Evolutionary conservation across 2,797 vertebrate genomes (phyloP).

Genomic region (Pseudochromis fuscus): DNA sequence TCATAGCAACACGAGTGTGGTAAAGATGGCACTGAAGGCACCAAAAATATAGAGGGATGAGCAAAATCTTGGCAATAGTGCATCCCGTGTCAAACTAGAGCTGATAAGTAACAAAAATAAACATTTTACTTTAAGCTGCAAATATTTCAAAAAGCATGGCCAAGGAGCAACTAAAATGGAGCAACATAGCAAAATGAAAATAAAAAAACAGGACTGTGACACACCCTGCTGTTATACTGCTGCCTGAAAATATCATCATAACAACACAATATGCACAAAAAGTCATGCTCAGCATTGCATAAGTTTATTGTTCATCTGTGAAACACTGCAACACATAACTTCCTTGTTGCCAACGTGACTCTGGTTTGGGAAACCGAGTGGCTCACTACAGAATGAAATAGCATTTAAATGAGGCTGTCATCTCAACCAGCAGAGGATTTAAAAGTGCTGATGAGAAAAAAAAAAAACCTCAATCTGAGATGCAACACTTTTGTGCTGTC

Average conservation of each 20-base stretch:
- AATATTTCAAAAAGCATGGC: constrained; percentile 44
- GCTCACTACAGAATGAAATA: constrained; percentile 41
- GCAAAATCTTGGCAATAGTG: constrained; percentile 57
- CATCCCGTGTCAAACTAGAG: constrained; percentile 56
- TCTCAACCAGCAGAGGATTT: constrained; percentile 46
- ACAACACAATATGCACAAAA: constrained; percentile 29
- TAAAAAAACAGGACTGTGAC: constrained; percentile 34
- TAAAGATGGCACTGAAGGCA: constrained; percentile 59
- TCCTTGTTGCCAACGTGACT: constrained; percentile 30
- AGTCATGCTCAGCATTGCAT: constrained; percentile 26
- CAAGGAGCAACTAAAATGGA: constrained; percentile 25
- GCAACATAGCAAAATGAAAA: constrained; percentile 32
- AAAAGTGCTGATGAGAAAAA: constrained; percentile 53
- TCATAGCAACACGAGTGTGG: constrained; percentile 60
- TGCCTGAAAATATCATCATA: constrained; percentile 51
- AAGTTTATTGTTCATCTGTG: constrained; percentile 34
- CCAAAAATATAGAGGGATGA: constrained; percentile 58
- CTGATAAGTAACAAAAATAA: constrained; percentile 57
- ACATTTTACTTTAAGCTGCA: constrained; percentile 40
- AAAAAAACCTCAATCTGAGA: constrained; percentile 36
- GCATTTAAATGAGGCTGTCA: constrained; percentile 55
- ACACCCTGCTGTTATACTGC: constrained; percentile 40
- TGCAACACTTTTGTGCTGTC: constrained; percentile 53
- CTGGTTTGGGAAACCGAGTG: constrained; percentile 40
- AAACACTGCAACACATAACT: constrained; percentile 17